Evolutionary conservation across 1,140 invertebrate species (phyloP).

Genomic region (Cotesia typhae): DNA sequence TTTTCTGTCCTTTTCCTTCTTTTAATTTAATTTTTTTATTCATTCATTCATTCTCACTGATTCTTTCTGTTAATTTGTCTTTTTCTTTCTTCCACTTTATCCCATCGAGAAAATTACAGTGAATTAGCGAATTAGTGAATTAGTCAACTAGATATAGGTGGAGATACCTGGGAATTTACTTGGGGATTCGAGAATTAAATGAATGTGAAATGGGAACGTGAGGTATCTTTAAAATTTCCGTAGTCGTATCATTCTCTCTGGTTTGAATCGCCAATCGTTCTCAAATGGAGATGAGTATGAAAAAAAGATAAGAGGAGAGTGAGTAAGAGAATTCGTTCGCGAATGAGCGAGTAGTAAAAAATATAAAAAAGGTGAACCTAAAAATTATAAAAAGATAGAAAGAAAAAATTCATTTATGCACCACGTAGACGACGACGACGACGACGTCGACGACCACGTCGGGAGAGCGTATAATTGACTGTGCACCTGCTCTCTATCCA

Average conservation of each 20-base stretch:
- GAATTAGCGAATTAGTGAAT: not conserved
- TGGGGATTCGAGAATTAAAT: constrained; percentile 11
- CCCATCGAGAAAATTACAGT: constrained; percentile 9
- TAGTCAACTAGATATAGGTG: not conserved
- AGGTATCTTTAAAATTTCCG: constrained; percentile 16
- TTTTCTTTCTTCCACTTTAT: not conserved
- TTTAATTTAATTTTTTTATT: no score
- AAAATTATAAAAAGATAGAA: constrained; percentile 10
- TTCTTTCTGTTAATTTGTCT: not conserved
- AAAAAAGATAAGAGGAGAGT: not conserved
- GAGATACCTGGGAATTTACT: constrained; percentile 8
- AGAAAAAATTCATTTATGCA: constrained; percentile 7
- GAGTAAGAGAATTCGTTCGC: not conserved
- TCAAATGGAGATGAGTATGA: not conserved
- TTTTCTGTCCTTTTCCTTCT: no score
- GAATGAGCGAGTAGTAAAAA: not conserved
- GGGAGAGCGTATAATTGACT: constrained; percentile 50
- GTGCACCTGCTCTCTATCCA: constrained; percentile 49
- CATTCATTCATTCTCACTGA: not conserved
- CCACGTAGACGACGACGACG: not conserved
- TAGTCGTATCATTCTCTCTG: not conserved
- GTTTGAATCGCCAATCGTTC: constrained; percentile 10
- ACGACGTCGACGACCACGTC: no score
- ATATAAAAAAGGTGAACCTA: not conserved
- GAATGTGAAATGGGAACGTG: constrained; percentile 15